Percentiles rank a stretch among this genome's conserved stretches.
phyloP scores from a whole-genome alignment of 1,140 invertebrate species.

The Onthophagus taurus region DNA sequence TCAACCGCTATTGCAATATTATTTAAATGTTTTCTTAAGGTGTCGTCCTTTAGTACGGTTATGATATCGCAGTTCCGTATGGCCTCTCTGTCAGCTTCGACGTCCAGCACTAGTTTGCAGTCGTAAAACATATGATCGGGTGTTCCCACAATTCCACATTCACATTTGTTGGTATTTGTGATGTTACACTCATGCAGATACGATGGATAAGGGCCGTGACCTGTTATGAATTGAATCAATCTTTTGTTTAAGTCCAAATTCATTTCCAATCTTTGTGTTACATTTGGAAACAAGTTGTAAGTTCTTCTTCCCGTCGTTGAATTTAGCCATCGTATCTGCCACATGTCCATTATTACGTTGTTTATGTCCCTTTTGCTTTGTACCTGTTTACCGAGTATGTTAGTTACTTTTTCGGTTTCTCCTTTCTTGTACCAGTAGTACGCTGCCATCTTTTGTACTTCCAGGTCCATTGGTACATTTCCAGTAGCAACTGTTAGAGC shows the following conservation, averaged over 20 bases:
- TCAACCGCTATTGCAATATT: neutral
- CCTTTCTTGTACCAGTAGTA: constrained; percentile 1
- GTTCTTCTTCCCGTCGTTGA: constrained; percentile 2
- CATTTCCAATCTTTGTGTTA: neutral
- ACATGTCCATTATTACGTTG: neutral
- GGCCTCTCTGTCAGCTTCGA: neutral
- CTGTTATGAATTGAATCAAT: constrained; percentile 5
- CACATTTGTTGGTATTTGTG: neutral
- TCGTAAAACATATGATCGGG: neutral
- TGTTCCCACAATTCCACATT: neutral
- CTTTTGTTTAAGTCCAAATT: neutral
- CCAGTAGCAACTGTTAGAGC: constrained; percentile 18
- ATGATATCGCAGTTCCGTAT: neutral
- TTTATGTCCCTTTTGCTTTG: neutral
- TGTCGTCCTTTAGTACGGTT: neutral
- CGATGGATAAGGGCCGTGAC: constrained; percentile 3
- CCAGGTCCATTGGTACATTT: neutral
- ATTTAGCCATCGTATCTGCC: constrained; percentile 2
- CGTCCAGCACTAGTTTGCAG: neutral
- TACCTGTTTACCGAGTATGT: neutral
- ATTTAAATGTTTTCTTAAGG: neutral
- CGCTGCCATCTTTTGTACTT: neutral
- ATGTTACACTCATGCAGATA: neutral
- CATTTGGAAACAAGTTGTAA: neutral
- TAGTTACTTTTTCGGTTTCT: neutral